These are phyloP conservation scores for Aelia acuminata DNA, from an alignment of 2,888 invertebrate genomes.

Conservation along the genomic window DNA sequence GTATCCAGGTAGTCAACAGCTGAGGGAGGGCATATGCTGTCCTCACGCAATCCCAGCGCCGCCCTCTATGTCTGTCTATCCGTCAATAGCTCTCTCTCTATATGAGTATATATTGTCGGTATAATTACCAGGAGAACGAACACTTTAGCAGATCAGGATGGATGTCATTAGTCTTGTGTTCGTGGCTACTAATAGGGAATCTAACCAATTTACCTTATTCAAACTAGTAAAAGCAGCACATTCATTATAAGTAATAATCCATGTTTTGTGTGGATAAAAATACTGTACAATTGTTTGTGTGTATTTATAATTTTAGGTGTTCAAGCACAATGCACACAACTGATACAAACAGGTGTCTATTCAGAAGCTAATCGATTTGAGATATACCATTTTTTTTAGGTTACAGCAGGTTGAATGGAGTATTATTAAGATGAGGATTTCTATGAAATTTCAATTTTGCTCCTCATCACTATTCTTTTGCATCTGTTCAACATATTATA, in stretches of 20 bases:
- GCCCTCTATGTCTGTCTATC: neutral
- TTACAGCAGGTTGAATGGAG: too few species aligned
- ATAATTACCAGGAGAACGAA: neutral
- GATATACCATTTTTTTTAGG: neutral
- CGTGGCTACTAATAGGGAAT: neutral
- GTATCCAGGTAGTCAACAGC: slow-evolving; percentile 34
- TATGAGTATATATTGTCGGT: too few species aligned
- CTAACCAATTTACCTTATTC: neutral
- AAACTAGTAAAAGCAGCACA: neutral
- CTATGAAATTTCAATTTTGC: too few species aligned
- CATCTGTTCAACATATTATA: too few species aligned
- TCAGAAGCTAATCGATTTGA: neutral
- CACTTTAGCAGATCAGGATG: neutral
- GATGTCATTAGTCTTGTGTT: neutral
- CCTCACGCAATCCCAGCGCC: slow-evolving; percentile 30
- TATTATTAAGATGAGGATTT: too few species aligned
- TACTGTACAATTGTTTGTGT: too few species aligned
- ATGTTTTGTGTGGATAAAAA: too few species aligned
- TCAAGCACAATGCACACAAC: neutral
- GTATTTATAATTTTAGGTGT: neutral
- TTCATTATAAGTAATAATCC: too few species aligned
- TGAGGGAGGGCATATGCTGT: slow-evolving; percentile 23
- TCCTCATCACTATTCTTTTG: too few species aligned
- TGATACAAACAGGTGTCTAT: neutral
- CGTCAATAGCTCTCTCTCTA: neutral